Percentiles rank a stretch among this genome's conserved stretches.
These are phyloP conservation scores for Cataglyphis hispanica DNA, from an alignment of 1,140 invertebrate genomes.

Conservation along the genomic window DNA sequence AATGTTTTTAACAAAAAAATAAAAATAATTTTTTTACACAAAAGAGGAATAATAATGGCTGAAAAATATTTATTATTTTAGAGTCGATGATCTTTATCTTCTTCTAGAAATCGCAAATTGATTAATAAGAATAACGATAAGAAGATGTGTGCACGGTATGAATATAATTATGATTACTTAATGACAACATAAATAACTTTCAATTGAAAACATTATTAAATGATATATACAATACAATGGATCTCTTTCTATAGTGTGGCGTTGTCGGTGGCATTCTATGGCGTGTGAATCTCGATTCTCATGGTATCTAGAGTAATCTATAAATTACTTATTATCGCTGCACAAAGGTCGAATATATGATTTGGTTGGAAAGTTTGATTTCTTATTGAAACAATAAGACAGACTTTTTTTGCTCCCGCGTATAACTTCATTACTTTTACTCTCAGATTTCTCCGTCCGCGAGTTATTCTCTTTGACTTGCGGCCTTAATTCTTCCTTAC, in stretches of 20 bases:
- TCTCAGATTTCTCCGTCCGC: constrained; percentile 57
- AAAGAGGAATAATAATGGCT: not conserved
- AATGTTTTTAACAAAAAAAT: not conserved
- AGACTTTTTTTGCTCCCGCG: not conserved
- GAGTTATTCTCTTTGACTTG: constrained; percentile 24
- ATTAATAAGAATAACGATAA: constrained; percentile 28
- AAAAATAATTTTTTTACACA: not conserved
- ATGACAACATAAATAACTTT: constrained; percentile 23
- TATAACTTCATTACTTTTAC: constrained; percentile 39
- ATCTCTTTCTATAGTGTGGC: not conserved
- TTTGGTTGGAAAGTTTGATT: constrained; percentile 24
- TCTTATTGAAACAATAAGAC: constrained; percentile 58
- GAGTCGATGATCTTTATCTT: not conserved
- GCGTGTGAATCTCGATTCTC: constrained; percentile 12
- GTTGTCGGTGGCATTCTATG: too few species aligned
- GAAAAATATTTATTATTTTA: not conserved
- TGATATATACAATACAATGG: not conserved
- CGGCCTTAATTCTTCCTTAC: not conserved
- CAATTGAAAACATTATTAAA: constrained; percentile 11
- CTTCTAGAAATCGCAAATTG: not conserved
- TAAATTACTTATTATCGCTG: constrained; percentile 36
- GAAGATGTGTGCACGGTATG: not conserved
- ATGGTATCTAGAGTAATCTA: not conserved
- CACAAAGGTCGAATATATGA: constrained; percentile 55
- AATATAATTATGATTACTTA: constrained; percentile 17